Evolutionary conservation across 2,888 invertebrate species (phyloP), one percentile per base, ranked within the genome.

Genomic region (Rhorus exstirpatorius): DNA sequence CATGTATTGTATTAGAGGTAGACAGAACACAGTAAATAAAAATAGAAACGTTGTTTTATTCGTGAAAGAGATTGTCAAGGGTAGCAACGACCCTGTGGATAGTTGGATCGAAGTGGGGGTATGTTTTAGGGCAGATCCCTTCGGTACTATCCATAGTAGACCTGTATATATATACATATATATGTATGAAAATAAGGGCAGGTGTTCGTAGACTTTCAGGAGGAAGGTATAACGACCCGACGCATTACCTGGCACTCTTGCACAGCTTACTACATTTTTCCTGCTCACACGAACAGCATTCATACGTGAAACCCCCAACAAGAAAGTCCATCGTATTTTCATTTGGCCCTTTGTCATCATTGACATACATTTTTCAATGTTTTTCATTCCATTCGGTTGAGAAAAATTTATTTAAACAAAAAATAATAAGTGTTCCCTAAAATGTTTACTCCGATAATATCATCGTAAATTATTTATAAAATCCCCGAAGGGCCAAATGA

Each of bases 151-250:
- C n/a, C n/a, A n/a, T n/a, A n/a, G n/a, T n/a, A n/a, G n/a, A n/a
- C n/a, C n/a, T n/a, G n/a, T n/a, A n/a, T n/a, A n/a, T 35, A 14
- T 17, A 67, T 10, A 17, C 7, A 7, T 46, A 17, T 35, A 53
- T 53, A 60, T 46, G 14, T 26, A 51, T 61, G 0, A 24, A 67
- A 19, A 26, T 38, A 78, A 72, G 68, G 61, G 68, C 78, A 81
- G 81, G 80, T 80, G 81, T 78, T 63, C 12, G 31, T 35, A 63
- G 51, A 55, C 55, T 46, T 58, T 68, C 44, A n/a, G n/a, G 68
- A 41, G 46, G 61, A 19, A 31, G 68, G 58, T 35, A 49, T 63
- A 81, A 68, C 81, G 78, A 81, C 78, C 81, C 38, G 41, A 53
- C 74, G 53, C n/a, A n/a, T 63, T 77, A 72, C 63, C 81, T 78